Evolutionary conservation across 2,113 vertebrate genomes (phyloP).

Genomic region (Sapajus apella): DNA sequence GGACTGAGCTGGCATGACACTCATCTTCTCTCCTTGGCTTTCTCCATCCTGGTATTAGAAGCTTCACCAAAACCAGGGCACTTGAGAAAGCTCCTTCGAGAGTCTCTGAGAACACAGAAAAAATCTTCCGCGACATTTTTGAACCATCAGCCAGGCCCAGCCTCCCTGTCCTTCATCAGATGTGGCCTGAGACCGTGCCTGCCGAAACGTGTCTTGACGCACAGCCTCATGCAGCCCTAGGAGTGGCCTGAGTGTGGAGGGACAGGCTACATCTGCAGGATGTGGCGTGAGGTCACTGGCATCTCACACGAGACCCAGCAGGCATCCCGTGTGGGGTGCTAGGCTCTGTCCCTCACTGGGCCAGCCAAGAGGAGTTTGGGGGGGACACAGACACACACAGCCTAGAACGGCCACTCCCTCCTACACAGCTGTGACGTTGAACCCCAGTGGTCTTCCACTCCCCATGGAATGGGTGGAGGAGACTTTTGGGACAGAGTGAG

Average conservation of each 20-base stretch:
- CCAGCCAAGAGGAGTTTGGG: background rate
- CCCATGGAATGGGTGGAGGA: background rate
- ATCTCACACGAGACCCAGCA: background rate
- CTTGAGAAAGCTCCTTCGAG: background rate
- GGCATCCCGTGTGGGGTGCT: background rate
- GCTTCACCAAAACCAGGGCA: background rate
- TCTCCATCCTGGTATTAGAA: background rate
- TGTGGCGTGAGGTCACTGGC: background rate
- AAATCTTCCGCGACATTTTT: too few species aligned
- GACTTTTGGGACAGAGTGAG: background rate
- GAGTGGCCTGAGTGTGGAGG: accelerated
- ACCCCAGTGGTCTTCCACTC: background rate
- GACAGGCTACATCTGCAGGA: background rate
- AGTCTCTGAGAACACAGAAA: background rate
- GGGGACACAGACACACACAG: too few species aligned
- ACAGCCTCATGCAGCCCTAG: background rate
- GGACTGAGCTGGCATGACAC: background rate
- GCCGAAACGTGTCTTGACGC: accelerated
- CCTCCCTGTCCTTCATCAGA: background rate
- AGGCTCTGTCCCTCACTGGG: background rate
- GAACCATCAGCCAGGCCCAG: background rate
- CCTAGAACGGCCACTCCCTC: background rate
- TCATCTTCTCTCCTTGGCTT: background rate
- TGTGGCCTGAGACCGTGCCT: background rate
- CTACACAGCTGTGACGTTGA: too few species aligned